Evolutionary conservation across 2,113 vertebrate genomes (phyloP).

Genomic region (human (Homo sapiens)): DNA sequence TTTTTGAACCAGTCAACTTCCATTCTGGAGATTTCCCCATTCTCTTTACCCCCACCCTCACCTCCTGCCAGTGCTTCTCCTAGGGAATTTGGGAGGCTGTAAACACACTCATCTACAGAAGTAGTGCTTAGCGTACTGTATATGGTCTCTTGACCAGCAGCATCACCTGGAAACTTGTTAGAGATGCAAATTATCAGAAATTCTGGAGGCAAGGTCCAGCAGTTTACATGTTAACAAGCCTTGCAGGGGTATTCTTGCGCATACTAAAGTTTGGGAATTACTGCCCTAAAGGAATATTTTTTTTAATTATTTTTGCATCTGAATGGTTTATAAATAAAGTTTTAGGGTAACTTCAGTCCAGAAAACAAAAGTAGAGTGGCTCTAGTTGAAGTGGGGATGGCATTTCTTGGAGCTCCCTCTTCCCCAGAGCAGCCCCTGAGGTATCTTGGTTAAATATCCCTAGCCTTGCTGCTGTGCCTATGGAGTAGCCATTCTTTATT

Average conservation of each 20-base stretch:
- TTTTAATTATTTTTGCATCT: background rate
- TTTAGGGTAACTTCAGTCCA: background rate
- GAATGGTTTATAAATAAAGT: conserved; percentile 45
- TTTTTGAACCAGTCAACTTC: conserved; percentile 31
- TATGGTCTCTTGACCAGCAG: background rate
- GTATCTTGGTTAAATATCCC: conserved; percentile 17
- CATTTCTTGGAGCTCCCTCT: background rate
- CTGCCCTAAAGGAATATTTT: conserved; percentile 18
- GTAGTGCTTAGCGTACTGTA: background rate
- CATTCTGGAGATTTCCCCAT: background rate
- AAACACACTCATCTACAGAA: background rate
- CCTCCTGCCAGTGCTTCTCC: background rate
- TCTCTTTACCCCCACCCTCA: background rate
- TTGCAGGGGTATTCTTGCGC: background rate
- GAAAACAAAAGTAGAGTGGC: background rate
- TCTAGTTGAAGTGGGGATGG: background rate
- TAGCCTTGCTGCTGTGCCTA: background rate
- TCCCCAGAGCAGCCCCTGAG: background rate
- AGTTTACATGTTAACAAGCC: background rate
- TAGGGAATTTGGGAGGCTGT: conserved; percentile 9
- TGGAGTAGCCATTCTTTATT: too few relatives aligned
- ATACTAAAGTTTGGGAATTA: background rate
- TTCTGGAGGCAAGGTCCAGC: background rate
- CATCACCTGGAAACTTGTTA: conserved; percentile 3
- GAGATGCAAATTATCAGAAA: conserved; percentile 10